Evolutionary conservation across 2,888 invertebrate species (phyloP), one percentile per base, ranked within the genome.

Genomic region (Watsonalla cultraria): DNA sequence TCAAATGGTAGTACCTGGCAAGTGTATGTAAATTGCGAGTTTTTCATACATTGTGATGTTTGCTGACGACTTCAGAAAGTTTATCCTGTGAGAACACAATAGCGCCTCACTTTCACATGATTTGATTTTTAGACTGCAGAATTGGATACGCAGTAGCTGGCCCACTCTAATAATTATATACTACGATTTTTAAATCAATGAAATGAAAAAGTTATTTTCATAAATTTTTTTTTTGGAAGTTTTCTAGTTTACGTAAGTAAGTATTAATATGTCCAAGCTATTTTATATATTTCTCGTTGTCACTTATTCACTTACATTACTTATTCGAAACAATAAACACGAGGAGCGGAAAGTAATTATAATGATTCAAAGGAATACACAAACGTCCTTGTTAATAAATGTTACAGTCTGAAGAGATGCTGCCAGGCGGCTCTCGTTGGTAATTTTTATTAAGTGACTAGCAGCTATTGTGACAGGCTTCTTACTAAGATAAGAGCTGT

Each of bases 401-500:
- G 37, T 49, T 35, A 39, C 49, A 37, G 42, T 9, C 37, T 15
- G 35, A 8, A 48, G 13, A 14, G n/a, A 15, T 15, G 14, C 14
- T 14, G 15, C 5, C n/a, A 35, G 7, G n/a, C 48, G 14, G 35
- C 35, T 14, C 48, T 7, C 14, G 48, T 37, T 35, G 14, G 35
- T 15, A 37, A 15, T 14, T 49, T 49, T 49, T 49, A 48, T 35
- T 35, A 37, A 14, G 24, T 49, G 15, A 24, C 37, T 37, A 37
- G 37, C 35, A 33, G 15, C 42, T 45, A 13, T 42, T 8, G 24
- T 50, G 45, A 9, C 35, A 37, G 45, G 42, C 45, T 24, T 46
- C 13, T 24, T 50, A 46, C 42, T 42, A 42, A 42, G 42, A 42
- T 42, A 49, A 34, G 50, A 53, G 37, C 14, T 48, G 51, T 53